Base-by-base conservation (phyloP, 2,113 vertebrate genomes). In the Eira barbara region DNA sequence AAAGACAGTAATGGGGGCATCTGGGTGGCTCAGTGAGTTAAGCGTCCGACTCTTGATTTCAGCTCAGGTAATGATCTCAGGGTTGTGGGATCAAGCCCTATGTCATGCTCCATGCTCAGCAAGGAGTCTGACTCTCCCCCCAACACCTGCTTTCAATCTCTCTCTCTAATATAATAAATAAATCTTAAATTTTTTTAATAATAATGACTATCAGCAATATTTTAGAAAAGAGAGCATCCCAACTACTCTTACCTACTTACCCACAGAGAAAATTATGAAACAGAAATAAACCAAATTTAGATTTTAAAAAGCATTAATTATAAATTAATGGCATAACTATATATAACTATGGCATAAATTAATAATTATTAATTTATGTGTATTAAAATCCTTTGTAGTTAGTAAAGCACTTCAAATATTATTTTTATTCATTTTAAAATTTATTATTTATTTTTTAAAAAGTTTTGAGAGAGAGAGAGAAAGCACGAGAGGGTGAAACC, bases 261-360 rank as follows among this genome's bases (percentile, higher is more conserved):
- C 47, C 10, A 82, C 13, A 57, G 83, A 90, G 59, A 76, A 97
- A 94, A 93, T 29, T 55, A 86, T 49, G 42, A 89, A 67, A n/a
- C 21, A 93, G 21, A 55, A 85, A 89, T 97, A 84, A 95, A 87
- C 29, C 67, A 74, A 89, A 92, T 55, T 61, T 39, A 81, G 25
- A 88, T 93, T 87, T 91, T 73, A 61, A 76, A 57, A 96, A 71
- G 21, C 20, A 81, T 81, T 69, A 34, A 59, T 67, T 42, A 42
- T 42, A 42, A 42, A 42, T 42, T 42, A 42, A 42, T 42, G 39
- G 39, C 39, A 42, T 42, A 42, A 42, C 3, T 42, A 42, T 42
- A 42, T 42, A 42, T 42, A 42, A 42, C 39, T 42, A 42, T 42
- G 39, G 39, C 39, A 42, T 42, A 42, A 42, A 42, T 42, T 42